Evolutionary conservation across 2,888 invertebrate species (phyloP).

Genomic region (Microctonus aethiopoides): DNA sequence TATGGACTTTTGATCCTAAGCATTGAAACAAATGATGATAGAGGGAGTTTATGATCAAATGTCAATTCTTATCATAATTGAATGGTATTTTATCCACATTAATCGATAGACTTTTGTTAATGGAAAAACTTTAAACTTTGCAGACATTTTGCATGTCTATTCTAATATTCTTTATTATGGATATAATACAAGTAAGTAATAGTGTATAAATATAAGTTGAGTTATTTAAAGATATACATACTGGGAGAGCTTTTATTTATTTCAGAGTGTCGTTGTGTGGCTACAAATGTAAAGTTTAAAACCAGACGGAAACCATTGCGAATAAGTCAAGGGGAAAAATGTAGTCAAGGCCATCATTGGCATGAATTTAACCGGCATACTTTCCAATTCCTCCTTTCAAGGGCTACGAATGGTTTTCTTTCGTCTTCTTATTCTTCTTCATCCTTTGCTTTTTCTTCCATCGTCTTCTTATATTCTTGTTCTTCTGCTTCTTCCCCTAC

Average conservation of each 20-base stretch:
- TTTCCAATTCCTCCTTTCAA: slow-evolving; percentile 38
- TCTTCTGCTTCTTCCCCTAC: slow-evolving; percentile 45
- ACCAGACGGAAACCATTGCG: slow-evolving; percentile 23
- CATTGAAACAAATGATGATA: background rate
- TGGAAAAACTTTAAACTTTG: too few species aligned
- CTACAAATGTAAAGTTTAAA: background rate
- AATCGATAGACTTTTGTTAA: too few species aligned
- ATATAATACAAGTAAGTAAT: background rate
- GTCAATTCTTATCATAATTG: too few species aligned
- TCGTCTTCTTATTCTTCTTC: slow-evolving; percentile 36
- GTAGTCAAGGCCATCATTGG: slow-evolving; percentile 42
- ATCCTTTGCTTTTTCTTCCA: slow-evolving; percentile 37
- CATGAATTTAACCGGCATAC: slow-evolving; percentile 39
- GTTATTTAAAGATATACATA: background rate
- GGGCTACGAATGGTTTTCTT: slow-evolving; percentile 38
- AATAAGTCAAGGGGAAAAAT: slow-evolving; percentile 26
- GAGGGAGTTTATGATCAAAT: background rate
- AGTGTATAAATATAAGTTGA: background rate
- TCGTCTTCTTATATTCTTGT: slow-evolving; percentile 39
- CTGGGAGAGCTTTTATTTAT: background rate
- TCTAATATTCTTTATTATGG: too few species aligned
- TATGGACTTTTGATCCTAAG: background rate
- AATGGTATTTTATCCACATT: too few species aligned
- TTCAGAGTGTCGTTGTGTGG: background rate
- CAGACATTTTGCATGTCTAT: too few species aligned